A percentile compares a stretch with the other conserved stretches of the same genome.
Conservation (phyloP, 2,113 vertebrate genomes). For the Grallaria varia region DNA sequence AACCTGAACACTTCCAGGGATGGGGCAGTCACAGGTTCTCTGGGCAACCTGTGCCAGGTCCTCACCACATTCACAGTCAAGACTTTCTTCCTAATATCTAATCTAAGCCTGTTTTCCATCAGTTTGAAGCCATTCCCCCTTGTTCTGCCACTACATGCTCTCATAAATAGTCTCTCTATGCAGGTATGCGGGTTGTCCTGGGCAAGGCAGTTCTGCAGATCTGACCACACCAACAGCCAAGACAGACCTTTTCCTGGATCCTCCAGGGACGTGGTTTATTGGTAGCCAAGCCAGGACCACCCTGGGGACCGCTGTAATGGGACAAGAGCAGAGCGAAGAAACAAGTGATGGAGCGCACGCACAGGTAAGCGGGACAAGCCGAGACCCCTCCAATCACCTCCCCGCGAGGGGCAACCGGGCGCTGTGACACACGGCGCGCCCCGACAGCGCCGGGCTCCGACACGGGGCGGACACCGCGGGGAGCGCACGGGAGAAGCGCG, state of each 20-base stretch:
- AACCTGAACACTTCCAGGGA: neutral
- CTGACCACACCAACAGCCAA: fast-evolving
- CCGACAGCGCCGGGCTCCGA: neutral
- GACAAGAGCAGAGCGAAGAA: neutral
- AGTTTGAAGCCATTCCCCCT: neutral
- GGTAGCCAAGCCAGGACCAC: fast-evolving
- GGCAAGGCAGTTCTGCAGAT: neutral
- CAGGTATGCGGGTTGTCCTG: neutral
- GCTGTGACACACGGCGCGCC: neutral
- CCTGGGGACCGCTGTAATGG: fast-evolving
- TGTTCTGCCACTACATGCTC: neutral
- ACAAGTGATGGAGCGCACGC: fast-evolving
- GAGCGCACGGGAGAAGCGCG: neutral
- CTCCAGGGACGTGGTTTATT: fast-evolving
- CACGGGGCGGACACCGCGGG: fast-evolving
- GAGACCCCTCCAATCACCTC: neutral
- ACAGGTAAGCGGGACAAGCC: fast-evolving
- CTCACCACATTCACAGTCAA: neutral
- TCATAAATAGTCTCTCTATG: fast-evolving
- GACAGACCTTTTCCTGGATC: neutral
- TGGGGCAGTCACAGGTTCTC: neutral
- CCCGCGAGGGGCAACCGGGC: neutral
- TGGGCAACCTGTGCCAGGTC: too few relatives aligned
- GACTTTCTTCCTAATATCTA: neutral
- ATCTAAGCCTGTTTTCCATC: neutral